phyloP scores from a whole-genome alignment of 2,113 vertebrate genomes.

The Cebidichthys violaceus region DNA sequence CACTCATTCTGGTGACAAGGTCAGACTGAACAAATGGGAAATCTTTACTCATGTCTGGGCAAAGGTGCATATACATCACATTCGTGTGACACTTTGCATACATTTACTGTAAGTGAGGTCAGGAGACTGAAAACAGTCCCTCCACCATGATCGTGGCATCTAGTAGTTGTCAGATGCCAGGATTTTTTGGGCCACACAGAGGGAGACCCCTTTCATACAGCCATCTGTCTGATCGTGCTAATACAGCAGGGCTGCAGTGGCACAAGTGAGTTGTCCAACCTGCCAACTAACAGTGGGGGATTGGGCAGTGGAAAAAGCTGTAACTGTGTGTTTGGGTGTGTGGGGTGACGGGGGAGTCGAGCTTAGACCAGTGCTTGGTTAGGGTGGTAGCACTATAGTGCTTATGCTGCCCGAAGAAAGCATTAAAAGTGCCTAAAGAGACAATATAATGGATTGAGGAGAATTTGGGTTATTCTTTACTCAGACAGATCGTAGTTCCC shows the following conservation, averaged over 20 bases:
- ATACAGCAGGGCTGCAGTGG: slow-evolving; percentile 51
- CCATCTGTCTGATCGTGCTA: slow-evolving; percentile 60
- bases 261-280: slow-evolving; percentile 57
- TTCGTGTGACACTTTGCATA: slow-evolving; percentile 51
- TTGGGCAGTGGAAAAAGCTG: slow-evolving; percentile 56
- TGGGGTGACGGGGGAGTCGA: slow-evolving; percentile 1
- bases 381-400: slow-evolving; percentile 1
- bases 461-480: slow-evolving; percentile 17
- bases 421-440: background rate
- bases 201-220: slow-evolving; percentile 46
- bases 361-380: slow-evolving; percentile 3
- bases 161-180: slow-evolving; percentile 39
- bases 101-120: slow-evolving; percentile 60
- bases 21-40: slow-evolving; percentile 68
- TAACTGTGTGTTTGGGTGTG: slow-evolving; percentile 46
- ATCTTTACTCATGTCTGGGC: slow-evolving; percentile 71
- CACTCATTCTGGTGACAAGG: slow-evolving; percentile 45
- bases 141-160: slow-evolving; percentile 16
- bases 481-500: slow-evolving; percentile 2
- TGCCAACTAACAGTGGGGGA: slow-evolving; percentile 47
- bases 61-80: slow-evolving; percentile 57
- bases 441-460: background rate
- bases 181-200: slow-evolving; percentile 58
- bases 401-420: slow-evolving; percentile 21
- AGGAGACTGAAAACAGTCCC: slow-evolving; percentile 47